Evolutionary conservation across 1,140 invertebrate species (phyloP).

Genomic region (Meteorus sp.): DNA sequence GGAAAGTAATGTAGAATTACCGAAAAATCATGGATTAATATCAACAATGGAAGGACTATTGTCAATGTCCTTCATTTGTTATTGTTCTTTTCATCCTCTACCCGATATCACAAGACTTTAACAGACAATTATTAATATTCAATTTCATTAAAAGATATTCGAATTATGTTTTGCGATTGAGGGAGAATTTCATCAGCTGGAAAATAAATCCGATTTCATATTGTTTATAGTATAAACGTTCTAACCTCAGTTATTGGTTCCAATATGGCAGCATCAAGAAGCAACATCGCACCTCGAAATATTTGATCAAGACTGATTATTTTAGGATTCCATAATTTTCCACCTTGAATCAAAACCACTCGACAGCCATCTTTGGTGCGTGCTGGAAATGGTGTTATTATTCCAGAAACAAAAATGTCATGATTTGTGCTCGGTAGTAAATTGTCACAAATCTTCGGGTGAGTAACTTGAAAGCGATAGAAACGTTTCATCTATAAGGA

Average conservation of each 20-base stretch:
- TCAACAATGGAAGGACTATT: no score
- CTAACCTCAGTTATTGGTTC: constrained; percentile 69
- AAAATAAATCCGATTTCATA: no score
- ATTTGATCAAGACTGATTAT: constrained; percentile 61
- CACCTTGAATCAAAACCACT: constrained; percentile 62
- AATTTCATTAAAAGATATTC: no score
- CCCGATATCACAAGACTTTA: no score
- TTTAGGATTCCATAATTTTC: constrained; percentile 70
- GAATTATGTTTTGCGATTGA: no score
- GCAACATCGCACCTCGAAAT: constrained; percentile 63
- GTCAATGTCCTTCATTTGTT: no score
- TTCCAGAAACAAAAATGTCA: constrained; percentile 57
- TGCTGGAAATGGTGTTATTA: constrained; percentile 63
- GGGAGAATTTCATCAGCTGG: no score
- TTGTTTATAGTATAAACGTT: no score
- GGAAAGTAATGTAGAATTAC: no score
- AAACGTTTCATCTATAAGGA: constrained; percentile 65
- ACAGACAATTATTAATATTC: no score
- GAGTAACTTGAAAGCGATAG: constrained; percentile 62
- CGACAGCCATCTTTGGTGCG: constrained; percentile 61
- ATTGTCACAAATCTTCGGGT: constrained; percentile 59
- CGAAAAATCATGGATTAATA: no score
- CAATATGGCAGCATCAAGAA: constrained; percentile 63
- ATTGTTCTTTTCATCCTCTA: no score
- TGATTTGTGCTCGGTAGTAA: constrained; percentile 58